Conservation (phyloP, 2,113 vertebrate genomes). For the Pseudopipra pipra region DNA sequence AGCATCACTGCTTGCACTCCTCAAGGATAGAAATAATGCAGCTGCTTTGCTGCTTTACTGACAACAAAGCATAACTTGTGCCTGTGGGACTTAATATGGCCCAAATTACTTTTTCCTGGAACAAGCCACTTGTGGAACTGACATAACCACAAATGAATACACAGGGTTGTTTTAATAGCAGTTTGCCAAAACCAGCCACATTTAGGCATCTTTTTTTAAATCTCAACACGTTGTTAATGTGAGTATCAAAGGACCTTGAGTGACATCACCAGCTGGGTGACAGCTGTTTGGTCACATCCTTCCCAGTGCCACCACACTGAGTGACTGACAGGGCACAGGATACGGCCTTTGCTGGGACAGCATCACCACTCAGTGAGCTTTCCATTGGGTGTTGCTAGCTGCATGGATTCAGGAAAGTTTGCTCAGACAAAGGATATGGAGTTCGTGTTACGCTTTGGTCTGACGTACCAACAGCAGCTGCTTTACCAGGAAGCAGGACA, state of each 20-base stretch:
- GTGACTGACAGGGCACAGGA: neutral
- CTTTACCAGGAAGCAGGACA: neutral
- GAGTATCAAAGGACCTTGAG: neutral
- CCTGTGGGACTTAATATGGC: neutral
- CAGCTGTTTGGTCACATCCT: neutral
- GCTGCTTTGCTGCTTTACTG: neutral
- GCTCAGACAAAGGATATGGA: neutral
- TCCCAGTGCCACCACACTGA: neutral
- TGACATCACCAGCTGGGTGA: neutral
- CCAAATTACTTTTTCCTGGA: neutral
- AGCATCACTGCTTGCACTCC: neutral
- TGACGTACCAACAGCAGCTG: neutral
- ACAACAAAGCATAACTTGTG: neutral
- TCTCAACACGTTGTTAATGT: neutral
- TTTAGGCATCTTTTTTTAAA: neutral
- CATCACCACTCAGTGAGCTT: neutral
- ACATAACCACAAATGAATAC: neutral
- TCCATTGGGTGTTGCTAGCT: neutral
- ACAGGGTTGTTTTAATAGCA: neutral
- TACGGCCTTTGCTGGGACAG: neutral
- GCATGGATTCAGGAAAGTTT: neutral
- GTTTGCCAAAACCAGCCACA: neutral
- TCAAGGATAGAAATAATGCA: neutral
- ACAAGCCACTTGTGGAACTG: neutral
- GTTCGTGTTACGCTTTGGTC: fast-evolving